Evolutionary conservation across 1,140 invertebrate genomes (phyloP).

Genomic region (Proctacanthus coquilletti): DNA sequence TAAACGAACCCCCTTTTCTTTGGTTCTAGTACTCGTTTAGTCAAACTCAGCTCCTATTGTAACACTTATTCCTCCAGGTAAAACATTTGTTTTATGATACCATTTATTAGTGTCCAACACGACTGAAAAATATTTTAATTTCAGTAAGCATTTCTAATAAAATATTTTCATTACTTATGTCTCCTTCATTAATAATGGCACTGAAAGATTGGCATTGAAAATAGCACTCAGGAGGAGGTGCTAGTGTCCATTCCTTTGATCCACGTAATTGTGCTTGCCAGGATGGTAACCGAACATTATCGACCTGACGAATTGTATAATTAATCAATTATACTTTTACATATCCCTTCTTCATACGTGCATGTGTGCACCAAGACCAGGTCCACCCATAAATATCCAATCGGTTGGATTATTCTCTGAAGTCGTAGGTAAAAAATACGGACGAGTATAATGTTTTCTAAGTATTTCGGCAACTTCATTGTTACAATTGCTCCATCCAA

Average conservation of each 20-base stretch:
- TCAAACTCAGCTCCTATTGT: constrained; percentile 94
- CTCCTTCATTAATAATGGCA: constrained; percentile 63
- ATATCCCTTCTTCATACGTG: constrained; percentile 80
- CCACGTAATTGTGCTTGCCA: constrained; percentile 90
- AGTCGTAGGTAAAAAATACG: constrained; percentile 73
- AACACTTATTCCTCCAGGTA: constrained; percentile 78
- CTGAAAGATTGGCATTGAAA: constrained; percentile 52
- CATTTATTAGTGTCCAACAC: constrained; percentile 86
- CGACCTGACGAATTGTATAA: constrained; percentile 45
- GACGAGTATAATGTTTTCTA: constrained; percentile 61
- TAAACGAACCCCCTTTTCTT: too few species aligned
- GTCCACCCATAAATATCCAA: constrained; percentile 94
- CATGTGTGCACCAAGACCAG: constrained; percentile 83
- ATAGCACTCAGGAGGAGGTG: constrained; percentile 79
- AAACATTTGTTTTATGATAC: constrained; percentile 82
- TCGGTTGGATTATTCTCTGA: constrained; percentile 75
- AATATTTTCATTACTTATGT: constrained; percentile 56
- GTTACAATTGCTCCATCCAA: constrained; percentile 91
- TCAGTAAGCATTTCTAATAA: neutral
- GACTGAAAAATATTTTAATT: constrained; percentile 41
- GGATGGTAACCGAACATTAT: constrained; percentile 77
- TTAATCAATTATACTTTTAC: constrained; percentile 1
- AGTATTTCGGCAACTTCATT: constrained; percentile 56
- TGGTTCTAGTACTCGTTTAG: too few species aligned
- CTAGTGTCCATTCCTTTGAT: constrained; percentile 68